These are phyloP conservation scores for Muscicapa adusta DNA, from an alignment of 2,113 vertebrate genomes.

Conservation along the genomic window DNA sequence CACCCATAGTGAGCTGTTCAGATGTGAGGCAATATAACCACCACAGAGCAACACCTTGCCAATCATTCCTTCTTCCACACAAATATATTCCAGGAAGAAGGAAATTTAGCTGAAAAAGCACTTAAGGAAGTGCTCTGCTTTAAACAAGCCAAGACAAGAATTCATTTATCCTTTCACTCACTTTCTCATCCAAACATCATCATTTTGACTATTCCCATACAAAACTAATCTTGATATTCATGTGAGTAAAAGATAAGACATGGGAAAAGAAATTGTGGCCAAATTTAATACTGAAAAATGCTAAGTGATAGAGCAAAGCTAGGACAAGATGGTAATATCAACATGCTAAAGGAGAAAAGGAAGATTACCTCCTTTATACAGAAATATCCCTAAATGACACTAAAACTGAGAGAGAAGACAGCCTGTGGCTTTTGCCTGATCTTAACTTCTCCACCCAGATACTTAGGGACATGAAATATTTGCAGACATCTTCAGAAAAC, in stretches of 20 bases:
- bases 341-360: neutral
- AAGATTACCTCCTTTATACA: neutral
- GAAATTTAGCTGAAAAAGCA: neutral
- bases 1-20: neutral
- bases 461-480: neutral
- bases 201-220: neutral
- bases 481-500: conserved; percentile 1
- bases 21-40: neutral
- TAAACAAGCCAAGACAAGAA: neutral
- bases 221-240: neutral
- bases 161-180: neutral
- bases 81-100: neutral
- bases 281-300: neutral
- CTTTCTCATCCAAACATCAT: neutral
- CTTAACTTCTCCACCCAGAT: neutral
- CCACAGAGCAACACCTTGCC: neutral
- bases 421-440: neutral
- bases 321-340: neutral
- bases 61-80: neutral
- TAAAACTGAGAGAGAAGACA: neutral
- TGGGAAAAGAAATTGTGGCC: neutral
- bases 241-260: neutral
- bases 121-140: neutral
- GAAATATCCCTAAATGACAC: neutral
- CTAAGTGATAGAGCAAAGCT: neutral